Conservation (phyloP, 1,140 invertebrate genomes). For the Ips typographus region DNA sequence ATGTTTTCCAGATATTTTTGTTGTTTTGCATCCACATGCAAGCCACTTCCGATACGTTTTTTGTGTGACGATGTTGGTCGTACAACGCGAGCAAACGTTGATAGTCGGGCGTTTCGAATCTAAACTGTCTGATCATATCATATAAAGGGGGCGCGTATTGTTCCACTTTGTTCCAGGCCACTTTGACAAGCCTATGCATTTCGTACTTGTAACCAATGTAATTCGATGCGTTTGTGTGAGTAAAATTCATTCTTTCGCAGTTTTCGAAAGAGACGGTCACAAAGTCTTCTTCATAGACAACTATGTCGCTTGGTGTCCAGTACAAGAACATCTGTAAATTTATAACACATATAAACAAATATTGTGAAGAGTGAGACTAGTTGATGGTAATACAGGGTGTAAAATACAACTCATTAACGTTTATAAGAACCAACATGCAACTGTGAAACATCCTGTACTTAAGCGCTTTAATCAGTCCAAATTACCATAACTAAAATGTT, state of each 20-base stretch:
- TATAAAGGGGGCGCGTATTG: constrained; percentile 56
- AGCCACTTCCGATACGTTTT: constrained; percentile 62
- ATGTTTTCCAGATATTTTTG: constrained; percentile 28
- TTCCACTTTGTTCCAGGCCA: constrained; percentile 63
- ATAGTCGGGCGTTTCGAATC: constrained; percentile 60
- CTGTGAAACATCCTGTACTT: too few species aligned
- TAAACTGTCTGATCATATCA: constrained; percentile 60
- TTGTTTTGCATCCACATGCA: constrained; percentile 65
- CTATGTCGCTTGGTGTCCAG: constrained; percentile 67
- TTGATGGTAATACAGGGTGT: too few species aligned
- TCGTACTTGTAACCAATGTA: constrained; percentile 62
- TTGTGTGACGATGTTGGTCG: constrained; percentile 34
- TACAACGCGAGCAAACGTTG: constrained; percentile 57
- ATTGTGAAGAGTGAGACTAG: too few species aligned
- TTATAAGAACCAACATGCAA: too few species aligned
- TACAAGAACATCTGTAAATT: constrained; percentile 43
- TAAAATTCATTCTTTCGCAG: constrained; percentile 53
- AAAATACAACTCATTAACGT: too few species aligned
- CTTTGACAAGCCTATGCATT: constrained; percentile 65
- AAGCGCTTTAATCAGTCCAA: too few species aligned
- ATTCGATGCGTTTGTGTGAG: constrained; percentile 21
- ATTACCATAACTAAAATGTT: too few species aligned
- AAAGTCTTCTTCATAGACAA: constrained; percentile 57
- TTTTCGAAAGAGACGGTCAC: constrained; percentile 57
- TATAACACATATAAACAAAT: neutral